These are phyloP conservation scores for Phyllopteryx taeniolatus DNA, from an alignment of 2,113 vertebrate genomes.

Conservation along the genomic window DNA sequence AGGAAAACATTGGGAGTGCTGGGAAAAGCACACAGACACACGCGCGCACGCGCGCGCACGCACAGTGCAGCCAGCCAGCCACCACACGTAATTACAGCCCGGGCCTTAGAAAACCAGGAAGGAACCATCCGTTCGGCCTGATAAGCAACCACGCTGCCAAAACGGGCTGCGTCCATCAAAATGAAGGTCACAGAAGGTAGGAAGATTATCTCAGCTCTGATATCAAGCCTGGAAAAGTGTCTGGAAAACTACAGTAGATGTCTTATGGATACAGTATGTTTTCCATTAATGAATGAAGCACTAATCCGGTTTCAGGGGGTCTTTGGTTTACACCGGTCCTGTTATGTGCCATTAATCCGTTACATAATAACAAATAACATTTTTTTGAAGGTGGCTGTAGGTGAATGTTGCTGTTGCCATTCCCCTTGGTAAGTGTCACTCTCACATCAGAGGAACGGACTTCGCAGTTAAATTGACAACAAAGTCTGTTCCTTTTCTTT, in stretches of 20 bases:
- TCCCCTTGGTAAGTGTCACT: too few species aligned
- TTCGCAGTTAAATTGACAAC: too few species aligned
- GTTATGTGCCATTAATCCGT: too few species aligned
- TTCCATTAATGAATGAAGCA: background rate
- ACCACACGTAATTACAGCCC: constrained; percentile 52
- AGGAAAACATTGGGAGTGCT: constrained; percentile 60
- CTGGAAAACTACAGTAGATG: constrained; percentile 5
- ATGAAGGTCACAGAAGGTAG: constrained; percentile 39
- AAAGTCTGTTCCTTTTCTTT: too few species aligned
- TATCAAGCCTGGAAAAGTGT: constrained; percentile 53
- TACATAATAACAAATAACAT: too few species aligned
- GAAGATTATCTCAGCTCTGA: constrained; percentile 45
- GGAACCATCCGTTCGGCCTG: constrained; percentile 66
- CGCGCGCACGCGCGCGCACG: constrained; percentile 25
- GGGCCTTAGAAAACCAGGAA: constrained; percentile 75
- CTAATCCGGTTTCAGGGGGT: too few species aligned
- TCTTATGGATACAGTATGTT: background rate
- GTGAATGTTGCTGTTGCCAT: too few species aligned
- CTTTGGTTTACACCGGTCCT: background rate
- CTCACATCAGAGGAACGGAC: too few species aligned
- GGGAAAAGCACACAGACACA: constrained; percentile 49
- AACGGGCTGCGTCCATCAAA: constrained; percentile 39
- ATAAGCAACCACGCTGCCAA: constrained; percentile 60
- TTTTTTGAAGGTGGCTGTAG: too few species aligned
- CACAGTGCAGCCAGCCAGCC: constrained; percentile 39